phyloP scores from a whole-genome alignment of 1,140 invertebrate genomes.

The Fopius arisanus region DNA sequence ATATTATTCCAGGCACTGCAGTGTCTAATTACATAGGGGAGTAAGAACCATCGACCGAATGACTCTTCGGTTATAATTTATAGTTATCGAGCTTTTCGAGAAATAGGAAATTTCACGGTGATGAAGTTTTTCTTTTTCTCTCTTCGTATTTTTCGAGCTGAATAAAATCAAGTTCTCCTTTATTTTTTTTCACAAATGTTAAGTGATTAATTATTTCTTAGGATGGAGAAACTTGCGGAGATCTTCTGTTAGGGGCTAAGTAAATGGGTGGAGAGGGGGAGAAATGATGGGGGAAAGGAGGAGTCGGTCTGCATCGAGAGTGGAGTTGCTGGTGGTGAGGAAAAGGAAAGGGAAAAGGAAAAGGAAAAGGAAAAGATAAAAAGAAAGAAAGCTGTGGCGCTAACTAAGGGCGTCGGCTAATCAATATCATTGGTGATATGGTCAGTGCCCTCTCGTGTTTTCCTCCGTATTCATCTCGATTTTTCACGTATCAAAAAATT shows the following conservation, averaged over 20 bases:
- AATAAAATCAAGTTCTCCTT: background rate
- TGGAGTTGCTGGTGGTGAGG: slow-evolving; percentile 28
- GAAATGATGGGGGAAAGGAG: background rate
- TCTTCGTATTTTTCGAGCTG: background rate
- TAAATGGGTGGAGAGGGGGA: slow-evolving; percentile 15
- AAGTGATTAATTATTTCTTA: background rate
- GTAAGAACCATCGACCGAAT: background rate
- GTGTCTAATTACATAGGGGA: slow-evolving; percentile 62
- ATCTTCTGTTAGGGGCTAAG: background rate
- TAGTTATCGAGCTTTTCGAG: background rate
- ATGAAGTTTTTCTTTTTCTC: background rate
- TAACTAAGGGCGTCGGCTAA: slow-evolving; percentile 65
- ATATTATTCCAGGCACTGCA: slow-evolving; percentile 57
- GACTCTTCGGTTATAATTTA: background rate
- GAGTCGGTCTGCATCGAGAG: slow-evolving; percentile 1
- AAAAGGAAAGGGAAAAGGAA: slow-evolving; percentile 53
- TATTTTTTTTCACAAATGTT: background rate
- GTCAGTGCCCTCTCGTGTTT: slow-evolving; percentile 33
- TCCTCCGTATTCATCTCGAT: background rate
- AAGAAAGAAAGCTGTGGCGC: slow-evolving; percentile 44
- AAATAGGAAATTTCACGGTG: slow-evolving; percentile 21
- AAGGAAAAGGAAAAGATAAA: too few relatives aligned
- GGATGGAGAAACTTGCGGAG: background rate
- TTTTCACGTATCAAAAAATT: background rate
- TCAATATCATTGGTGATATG: slow-evolving; percentile 62